Base-by-base conservation (phyloP, 2,113 vertebrate species). In the Sardina pilchardus region DNA sequence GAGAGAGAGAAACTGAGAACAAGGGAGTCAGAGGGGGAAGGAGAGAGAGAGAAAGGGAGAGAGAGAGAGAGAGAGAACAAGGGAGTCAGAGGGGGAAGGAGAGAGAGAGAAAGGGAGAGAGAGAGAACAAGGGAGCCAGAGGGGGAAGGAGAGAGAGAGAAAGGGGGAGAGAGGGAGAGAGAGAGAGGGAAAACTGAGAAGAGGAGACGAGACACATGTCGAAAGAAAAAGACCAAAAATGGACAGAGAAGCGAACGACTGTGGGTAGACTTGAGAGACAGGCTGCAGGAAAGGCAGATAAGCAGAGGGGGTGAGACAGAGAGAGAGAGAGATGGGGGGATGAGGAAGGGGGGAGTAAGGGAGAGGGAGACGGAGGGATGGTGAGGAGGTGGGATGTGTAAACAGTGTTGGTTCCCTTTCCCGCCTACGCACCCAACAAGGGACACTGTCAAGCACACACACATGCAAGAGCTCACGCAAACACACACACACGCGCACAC, bases 401-500 rank as follows among this genome's bases (percentile, higher is more conserved):
- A 78, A 36, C 26, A 34, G 71, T 78, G 26, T 78, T 78, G 71
- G 71, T 78, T 78, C 71, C 71, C 71, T 78, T 36, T 78, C 26
- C 63, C 71, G 30, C 71, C 71, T 34, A 78, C 71, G 71, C 71
- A 78, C 30, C 71, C 71, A 78, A 78, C 71, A 78, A 78, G 71
- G 71, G 26, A 8, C 26, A 75, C 34, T 78, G 71, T 36, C 71
- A 56, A 71, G 3, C 34, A 36, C 75, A 45, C 44, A 85, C 17
- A 42, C 44, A 75, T 12, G 39, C 90, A 90, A 92, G 91, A 89
- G 92, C 93, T 85, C 93, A 93, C 89, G 85, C 59, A 67, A 90
- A 89, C 42, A 36, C 75, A 45, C 44, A 85, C 17, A 43, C 44
- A 75, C 12, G 39, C 90, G 6, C 59, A 26, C 63, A 30, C 63